phyloP scores from a whole-genome alignment of 1,140 invertebrate species.

The Drosophila teissieri region DNA sequence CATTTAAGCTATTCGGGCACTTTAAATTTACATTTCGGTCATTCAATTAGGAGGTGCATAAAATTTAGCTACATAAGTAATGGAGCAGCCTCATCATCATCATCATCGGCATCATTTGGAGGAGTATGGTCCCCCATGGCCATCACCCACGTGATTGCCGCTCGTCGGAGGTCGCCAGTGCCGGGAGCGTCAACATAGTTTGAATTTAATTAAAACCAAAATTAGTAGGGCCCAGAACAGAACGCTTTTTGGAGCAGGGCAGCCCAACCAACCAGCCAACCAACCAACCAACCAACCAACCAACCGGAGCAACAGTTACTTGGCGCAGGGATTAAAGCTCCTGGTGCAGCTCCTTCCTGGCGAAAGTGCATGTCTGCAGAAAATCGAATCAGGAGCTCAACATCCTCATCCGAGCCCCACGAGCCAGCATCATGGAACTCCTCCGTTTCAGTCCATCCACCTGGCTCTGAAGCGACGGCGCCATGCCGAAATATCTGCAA shows the following conservation, averaged over 20 bases:
- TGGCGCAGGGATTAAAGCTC: constrained; percentile 69
- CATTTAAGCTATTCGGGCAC: constrained; percentile 38
- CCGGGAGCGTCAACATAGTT: constrained; percentile 79
- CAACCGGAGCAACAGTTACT: constrained; percentile 70
- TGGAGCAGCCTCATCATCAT: constrained; percentile 44
- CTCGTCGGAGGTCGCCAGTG: constrained; percentile 42
- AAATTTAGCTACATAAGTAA: constrained; percentile 64
- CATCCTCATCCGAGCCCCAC: constrained; percentile 14
- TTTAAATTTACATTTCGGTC: constrained; percentile 76
- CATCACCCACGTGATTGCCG: constrained; percentile 48
- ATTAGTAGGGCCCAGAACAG: constrained; percentile 64
- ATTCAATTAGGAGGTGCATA: constrained; percentile 70
- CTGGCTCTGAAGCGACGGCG: constrained; percentile 32
- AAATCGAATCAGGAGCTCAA: constrained; percentile 79
- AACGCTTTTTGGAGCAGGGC: neutral
- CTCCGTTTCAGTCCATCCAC: constrained; percentile 15
- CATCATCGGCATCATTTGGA: neutral
- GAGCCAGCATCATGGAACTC: neutral
- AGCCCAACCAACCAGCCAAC: constrained; percentile 10
- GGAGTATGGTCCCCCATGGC: constrained; percentile 25
- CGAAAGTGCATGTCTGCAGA: constrained; percentile 80
- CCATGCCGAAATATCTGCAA: constrained; percentile 75
- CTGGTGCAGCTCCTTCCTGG: constrained; percentile 35
- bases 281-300: neutral
- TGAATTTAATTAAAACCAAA: constrained; percentile 81